Evolutionary conservation across 2,888 invertebrate species (phyloP), one percentile per base, ranked within the genome.

Genomic region (Cephonodes hylas): DNA sequence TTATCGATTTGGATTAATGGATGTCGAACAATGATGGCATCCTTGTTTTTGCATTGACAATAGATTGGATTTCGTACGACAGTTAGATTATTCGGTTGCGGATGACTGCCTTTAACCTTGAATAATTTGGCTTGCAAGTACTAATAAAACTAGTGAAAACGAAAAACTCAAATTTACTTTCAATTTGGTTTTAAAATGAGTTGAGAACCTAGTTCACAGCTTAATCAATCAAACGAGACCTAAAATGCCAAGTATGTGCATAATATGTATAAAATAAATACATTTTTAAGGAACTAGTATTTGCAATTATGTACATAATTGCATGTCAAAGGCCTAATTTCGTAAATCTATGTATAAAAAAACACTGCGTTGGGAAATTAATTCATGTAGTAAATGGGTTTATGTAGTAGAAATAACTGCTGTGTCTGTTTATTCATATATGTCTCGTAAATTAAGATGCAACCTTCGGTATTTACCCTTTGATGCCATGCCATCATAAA

Each of bases 1-100:
- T 71, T 69, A 69, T 73, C 62, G 70, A 66, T 70, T 34, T 61
- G 64, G 73, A 68, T 72, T 72, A 73, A 78, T 79, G 70, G 70
- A 71, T 64, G 68, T 71, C 70, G 69, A 73, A 72, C 66, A 73
- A 63, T 60, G 48, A 34, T 53, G 42, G 38, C 25, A 53, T 60
- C 18, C 8, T 53, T 53, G 53, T 53, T 53, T 53, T 53, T 53
- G 27, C 53, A 3, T 31, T 46, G 45, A 45, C 45, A 45, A 45
- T 45, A 59, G 59, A 13, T 20, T 25, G 45, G 48, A 46, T 8
- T 42, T 23, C 8, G 18, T 53, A 31, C 53, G 27, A 53, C 27
- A 53, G 18, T 53, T 31, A 20, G 20, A 44, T 27, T 25, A 53
- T 18, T 53, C 53, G 27, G 27, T 53, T 31, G 8, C 53, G 53